Evolutionary conservation across 2,113 vertebrate species (phyloP), one percentile per base, ranked within the genome.

Genomic region (Lota lota): DNA sequence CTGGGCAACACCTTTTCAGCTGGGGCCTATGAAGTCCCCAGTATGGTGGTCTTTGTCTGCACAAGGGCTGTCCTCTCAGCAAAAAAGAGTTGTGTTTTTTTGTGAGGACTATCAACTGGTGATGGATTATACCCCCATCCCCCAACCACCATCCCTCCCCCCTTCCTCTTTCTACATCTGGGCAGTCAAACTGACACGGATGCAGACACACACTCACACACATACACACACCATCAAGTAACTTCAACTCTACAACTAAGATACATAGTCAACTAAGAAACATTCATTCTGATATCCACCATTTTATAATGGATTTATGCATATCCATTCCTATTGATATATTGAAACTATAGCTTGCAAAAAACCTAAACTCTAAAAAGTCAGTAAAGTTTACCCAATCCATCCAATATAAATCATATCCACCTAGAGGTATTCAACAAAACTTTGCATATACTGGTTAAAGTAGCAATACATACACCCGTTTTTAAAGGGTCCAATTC

Each of bases 1-100:
- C 88, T 82, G 86, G 89, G 89, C 88, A 91, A 92, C 90, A 92
- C 88, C 88, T 90, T 91, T 91, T 91, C 89, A 91, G 85, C 76
- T 82, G 82, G 82, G 82, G 90, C 87, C 80, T 88, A 88, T 91
- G 89, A 91, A 91, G 87, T 88, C 85, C 81, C 87, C 83, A 89
- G 88, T 90, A 89, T 89, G 88, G 87, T 90, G 87, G 88, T 90
- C 90, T 90, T 91, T 91, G 89, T 91, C 86, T 82, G 51, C 85
- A 87, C 85, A 88, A 92, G 90, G 87, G 88, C 88, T 87, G 85
- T 92, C 85, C 88, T 91, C 89, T 90, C 84, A 90, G 88, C 88
- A 85, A 88, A 89, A 89, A 86, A 82, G 81, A 80, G 76, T 88
- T 73, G 40, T 47, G 40, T 81, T 89, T 89, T 89, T 87, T 88